These are phyloP conservation scores for Nudaria mundana DNA, from an alignment of 2,888 invertebrate species.

Conservation along the genomic window DNA sequence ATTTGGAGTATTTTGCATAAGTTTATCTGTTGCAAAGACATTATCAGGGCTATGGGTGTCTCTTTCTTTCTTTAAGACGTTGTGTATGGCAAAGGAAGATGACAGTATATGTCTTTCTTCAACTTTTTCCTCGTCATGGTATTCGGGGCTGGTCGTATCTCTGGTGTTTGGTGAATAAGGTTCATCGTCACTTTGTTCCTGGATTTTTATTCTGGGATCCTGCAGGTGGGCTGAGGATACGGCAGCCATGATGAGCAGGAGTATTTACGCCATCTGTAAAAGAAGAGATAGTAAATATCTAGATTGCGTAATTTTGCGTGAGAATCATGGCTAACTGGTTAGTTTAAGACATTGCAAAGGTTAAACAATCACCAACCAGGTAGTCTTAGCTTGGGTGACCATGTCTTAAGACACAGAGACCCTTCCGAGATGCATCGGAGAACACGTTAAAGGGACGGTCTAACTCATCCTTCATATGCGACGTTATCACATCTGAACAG, in stretches of 20 bases:
- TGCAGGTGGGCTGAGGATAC: constrained; percentile 69
- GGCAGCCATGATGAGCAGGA: constrained; percentile 64
- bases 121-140: constrained; percentile 62
- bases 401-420: too few relatives aligned
- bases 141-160: constrained; percentile 67
- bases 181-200: constrained; percentile 74
- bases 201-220: constrained; percentile 64
- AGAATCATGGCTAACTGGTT: too few relatives aligned
- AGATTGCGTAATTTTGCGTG: too few relatives aligned
- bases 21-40: constrained; percentile 74
- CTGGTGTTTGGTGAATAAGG: constrained; percentile 68
- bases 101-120: constrained; percentile 57
- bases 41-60: constrained; percentile 72
- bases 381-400: too few relatives aligned
- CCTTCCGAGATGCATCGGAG: too few relatives aligned
- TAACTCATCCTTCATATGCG: too few relatives aligned
- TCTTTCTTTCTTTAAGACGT: constrained; percentile 73
- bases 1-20: constrained; percentile 69
- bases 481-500: too few relatives aligned
- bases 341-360: too few relatives aligned
- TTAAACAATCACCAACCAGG: too few relatives aligned
- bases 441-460: too few relatives aligned
- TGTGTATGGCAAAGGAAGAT: constrained; percentile 75
- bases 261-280: constrained; percentile 67
- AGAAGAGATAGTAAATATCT: constrained; percentile 16